Conservation (phyloP, 2,888 invertebrate species). For the Stramonita haemastoma region DNA sequence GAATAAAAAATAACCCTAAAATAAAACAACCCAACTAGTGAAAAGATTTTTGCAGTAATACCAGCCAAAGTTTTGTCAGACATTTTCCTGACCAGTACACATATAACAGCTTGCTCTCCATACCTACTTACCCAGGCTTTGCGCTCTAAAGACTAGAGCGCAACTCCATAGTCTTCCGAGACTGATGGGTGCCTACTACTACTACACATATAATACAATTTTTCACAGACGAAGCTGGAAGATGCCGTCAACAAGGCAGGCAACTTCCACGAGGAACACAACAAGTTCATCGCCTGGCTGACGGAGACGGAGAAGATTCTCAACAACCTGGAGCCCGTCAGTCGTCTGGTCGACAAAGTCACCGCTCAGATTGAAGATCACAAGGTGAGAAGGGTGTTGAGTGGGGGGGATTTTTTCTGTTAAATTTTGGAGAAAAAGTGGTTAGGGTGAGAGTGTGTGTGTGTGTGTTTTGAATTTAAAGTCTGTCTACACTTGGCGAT, state of each 20-base stretch:
- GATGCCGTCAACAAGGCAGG: constrained; percentile 96
- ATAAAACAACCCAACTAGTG: too few species aligned
- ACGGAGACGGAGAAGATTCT: constrained; percentile 95
- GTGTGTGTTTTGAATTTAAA: neutral
- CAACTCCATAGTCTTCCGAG: too few species aligned
- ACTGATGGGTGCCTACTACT: too few species aligned
- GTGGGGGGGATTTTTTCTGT: neutral
- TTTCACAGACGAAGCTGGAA: constrained; percentile 89
- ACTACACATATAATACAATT: too few species aligned
- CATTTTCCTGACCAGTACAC: too few species aligned
- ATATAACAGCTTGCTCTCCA: too few species aligned
- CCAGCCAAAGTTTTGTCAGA: too few species aligned
- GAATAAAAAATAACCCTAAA: too few species aligned
- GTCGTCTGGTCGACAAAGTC: constrained; percentile 93
- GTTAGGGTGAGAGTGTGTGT: neutral
- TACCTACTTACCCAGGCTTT: too few species aligned
- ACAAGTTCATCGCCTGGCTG: constrained; percentile 97
- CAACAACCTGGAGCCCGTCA: constrained; percentile 92
- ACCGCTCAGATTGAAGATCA: constrained; percentile 97
- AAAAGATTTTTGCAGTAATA: too few species aligned
- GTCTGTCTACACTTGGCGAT: neutral
- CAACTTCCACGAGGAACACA: constrained; percentile 96
- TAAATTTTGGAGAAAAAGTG: too few species aligned
- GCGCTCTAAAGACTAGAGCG: too few species aligned
- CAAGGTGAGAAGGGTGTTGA: constrained; percentile 77